These are phyloP conservation scores for Hassar affinis DNA, from an alignment of 2,113 vertebrate genomes.

Conservation along the genomic window DNA sequence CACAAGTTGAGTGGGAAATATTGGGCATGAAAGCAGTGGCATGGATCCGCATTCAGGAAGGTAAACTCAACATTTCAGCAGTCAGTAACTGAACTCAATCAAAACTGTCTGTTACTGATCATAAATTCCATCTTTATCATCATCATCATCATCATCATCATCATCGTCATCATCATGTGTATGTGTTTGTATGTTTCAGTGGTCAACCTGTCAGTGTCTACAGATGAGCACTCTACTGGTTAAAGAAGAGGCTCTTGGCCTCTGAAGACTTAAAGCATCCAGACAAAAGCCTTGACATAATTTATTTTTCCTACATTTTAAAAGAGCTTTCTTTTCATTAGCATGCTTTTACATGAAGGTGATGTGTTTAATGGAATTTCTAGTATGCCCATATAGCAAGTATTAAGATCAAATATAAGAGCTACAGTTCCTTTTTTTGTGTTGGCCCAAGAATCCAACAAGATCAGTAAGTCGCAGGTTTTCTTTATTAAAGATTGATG, in stretches of 20 bases:
- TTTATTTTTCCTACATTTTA: neutral
- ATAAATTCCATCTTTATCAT: no score
- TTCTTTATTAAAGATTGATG: no score
- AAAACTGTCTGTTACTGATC: neutral
- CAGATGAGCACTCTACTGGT: constrained; percentile 33
- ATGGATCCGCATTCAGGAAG: constrained; percentile 67
- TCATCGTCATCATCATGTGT: neutral
- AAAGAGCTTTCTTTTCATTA: neutral
- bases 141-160: no score
- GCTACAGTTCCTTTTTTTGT: no score
- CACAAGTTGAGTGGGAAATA: constrained; percentile 73
- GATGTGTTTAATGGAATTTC: neutral
- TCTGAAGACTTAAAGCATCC: constrained; percentile 36
- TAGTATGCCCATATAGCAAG: no score
- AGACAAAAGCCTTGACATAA: neutral
- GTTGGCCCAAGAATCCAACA: no score
- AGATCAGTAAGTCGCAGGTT: no score
- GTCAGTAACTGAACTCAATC: neutral
- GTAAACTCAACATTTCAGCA: constrained; percentile 49
- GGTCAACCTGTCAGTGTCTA: constrained; percentile 34
- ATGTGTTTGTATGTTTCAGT: constrained; percentile 42
- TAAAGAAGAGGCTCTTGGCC: constrained; percentile 33
- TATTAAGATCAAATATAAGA: no score
- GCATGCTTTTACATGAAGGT: neutral
- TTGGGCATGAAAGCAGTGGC: constrained; percentile 72